Percentiles rank a stretch among this genome's conserved stretches.
Conservation (phyloP, 53 echinoderm and acorn worm species). For the Holothuria leucospilota region DNA sequence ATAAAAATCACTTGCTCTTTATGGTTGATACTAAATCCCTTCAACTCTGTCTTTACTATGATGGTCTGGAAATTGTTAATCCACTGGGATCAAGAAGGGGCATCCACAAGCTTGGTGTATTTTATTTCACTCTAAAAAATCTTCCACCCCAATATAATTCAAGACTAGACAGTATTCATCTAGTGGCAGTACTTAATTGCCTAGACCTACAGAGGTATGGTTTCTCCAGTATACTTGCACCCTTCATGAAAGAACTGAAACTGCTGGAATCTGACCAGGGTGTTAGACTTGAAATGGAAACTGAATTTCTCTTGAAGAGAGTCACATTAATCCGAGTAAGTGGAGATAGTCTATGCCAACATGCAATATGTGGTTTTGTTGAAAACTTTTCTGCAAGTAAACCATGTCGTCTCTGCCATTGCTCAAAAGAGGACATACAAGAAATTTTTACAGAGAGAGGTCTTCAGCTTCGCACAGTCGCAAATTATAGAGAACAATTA, state of each 20-base stretch:
- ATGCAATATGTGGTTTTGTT: constrained; percentile 32
- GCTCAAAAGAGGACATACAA: background rate
- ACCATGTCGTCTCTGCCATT: constrained; percentile 14
- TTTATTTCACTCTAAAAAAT: constrained; percentile 64
- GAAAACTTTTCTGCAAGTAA: constrained; percentile 62
- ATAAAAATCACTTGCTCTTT: constrained; percentile 23
- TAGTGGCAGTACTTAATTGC: constrained; percentile 49
- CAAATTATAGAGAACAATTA: constrained; percentile 39
- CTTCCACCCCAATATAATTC: constrained; percentile 53
- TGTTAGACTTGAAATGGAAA: constrained; percentile 6
- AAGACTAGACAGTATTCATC: constrained; percentile 41
- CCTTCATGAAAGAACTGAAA: constrained; percentile 54
- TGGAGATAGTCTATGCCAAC: constrained; percentile 63
- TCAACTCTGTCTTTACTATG: constrained; percentile 60
- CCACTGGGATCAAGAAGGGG: constrained; percentile 62
- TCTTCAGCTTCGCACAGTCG: constrained; percentile 43
- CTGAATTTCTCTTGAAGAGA: constrained; percentile 43
- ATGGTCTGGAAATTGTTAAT: constrained; percentile 65
- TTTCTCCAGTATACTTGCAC: constrained; percentile 55
- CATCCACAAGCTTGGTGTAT: constrained; percentile 61
- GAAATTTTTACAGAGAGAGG: background rate
- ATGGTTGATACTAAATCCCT: constrained; percentile 27
- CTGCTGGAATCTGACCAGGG: constrained; percentile 64
- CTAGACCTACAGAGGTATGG: constrained; percentile 56
- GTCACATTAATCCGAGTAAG: constrained; percentile 47